These are phyloP conservation scores for Psilanteris sp. DNA, from an alignment of 1,140 invertebrate species.

Conservation along the genomic window DNA sequence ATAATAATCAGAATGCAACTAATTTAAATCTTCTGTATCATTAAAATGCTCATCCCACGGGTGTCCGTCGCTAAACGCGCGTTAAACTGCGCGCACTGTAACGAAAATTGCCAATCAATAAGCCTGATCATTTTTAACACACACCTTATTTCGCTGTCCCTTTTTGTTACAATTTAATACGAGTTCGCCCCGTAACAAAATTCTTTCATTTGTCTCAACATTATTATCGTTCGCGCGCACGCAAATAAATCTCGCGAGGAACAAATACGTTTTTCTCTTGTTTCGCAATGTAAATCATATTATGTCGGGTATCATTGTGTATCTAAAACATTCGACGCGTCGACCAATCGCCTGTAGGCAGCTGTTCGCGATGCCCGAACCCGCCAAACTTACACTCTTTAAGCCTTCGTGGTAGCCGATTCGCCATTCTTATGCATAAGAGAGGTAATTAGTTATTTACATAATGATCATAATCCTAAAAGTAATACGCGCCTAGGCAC, in stretches of 20 bases:
- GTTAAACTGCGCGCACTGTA: neutral
- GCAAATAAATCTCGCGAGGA: slow-evolving; percentile 29
- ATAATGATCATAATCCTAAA: slow-evolving; percentile 61
- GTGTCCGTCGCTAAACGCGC: slow-evolving; percentile 2
- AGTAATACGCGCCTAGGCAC: neutral
- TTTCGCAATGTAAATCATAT: slow-evolving; percentile 46
- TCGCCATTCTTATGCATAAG: slow-evolving; percentile 43
- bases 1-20: slow-evolving; percentile 15
- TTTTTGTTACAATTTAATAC: slow-evolving; percentile 35
- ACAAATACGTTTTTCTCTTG: slow-evolving; percentile 29
- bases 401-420: slow-evolving; percentile 30
- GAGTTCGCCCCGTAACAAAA: neutral
- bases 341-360: slow-evolving; percentile 15
- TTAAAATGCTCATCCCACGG: slow-evolving; percentile 8
- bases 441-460: slow-evolving; percentile 68
- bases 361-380: slow-evolving; percentile 32
- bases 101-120: slow-evolving; percentile 41
- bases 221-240: neutral
- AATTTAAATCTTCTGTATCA: neutral
- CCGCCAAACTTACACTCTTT: slow-evolving; percentile 41
- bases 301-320: slow-evolving; percentile 56
- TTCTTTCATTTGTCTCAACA: no score
- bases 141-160: neutral
- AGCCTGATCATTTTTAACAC: slow-evolving; percentile 25
- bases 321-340: slow-evolving; percentile 55